Base-by-base conservation (phyloP, 2,888 invertebrate species). In the Hirtodrosophila confusa region DNA sequence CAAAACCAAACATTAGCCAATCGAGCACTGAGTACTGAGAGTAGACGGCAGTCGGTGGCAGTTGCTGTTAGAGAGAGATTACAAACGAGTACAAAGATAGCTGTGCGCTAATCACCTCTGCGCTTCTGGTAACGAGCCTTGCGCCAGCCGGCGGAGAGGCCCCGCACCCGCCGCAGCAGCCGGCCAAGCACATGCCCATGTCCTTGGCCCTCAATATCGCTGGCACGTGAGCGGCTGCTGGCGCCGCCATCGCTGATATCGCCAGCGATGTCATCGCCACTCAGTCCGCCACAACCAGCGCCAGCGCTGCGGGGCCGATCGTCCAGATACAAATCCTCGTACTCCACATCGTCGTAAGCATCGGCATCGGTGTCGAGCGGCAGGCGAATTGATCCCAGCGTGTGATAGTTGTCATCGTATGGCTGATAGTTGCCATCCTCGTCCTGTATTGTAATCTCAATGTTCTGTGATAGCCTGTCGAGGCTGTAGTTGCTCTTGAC, bases 361-460 rank as follows among this genome's bases (percentile, higher is more conserved):
- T 82, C 73, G 8, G 62, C 64, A 12, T 78, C 75, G 9, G 63
- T 54, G 29, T 75, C 67, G 35, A 23, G 43, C 0, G 40, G 51
- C 27, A 66, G 44, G 17, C 75, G 85, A 0, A 62, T 47, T 8
- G 60, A 8, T 11, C 44, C 74, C 11, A 90, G 72, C 63, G 86
- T 86, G 44, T 85, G 89, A 47, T 71, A 90, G 55, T 91, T 89
- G 61, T 90, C 91, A 50, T 90, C 91, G 33, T 90, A 90, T 3
- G 88, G 88, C 78, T 89, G 89, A 75, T 82, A 90, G 62, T 91
- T 90, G 23, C 91, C 91, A 74, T 91, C 89, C 69, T 90, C 91
- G 56, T 92, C 91, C 75, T 91, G 91, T 55, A 91, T 90, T 45
- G 89, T 90, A 27, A 91, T 92, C 72, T 91, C 91, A 58, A 91